Conservation (phyloP, 2,797 vertebrate species). For the Falco columbarius region DNA sequence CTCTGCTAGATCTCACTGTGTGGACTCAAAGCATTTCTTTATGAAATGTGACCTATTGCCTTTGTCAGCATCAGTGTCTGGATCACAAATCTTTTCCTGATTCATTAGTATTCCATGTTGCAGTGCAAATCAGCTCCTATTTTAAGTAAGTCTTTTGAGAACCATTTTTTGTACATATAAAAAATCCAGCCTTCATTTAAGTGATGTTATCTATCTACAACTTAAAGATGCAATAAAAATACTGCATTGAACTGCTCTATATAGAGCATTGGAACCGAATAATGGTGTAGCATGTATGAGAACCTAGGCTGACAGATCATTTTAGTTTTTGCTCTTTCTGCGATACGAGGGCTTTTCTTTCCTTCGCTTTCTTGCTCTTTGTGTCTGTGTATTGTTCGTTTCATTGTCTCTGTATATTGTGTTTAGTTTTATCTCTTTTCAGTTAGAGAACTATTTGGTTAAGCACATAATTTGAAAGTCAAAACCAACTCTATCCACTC, state of each 20-base stretch:
- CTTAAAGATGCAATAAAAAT: background rate
- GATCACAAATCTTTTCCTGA: background rate
- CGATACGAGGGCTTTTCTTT: background rate
- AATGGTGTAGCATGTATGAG: background rate
- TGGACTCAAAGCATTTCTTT: background rate
- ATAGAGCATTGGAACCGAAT: background rate
- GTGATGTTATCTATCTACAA: background rate
- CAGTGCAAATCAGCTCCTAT: background rate
- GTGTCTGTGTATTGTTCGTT: background rate
- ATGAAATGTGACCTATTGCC: background rate
- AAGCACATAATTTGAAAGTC: conserved; percentile 43
- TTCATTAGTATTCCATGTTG: background rate
- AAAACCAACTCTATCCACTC: conserved; percentile 27
- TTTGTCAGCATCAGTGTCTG: background rate
- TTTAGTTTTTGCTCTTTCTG: background rate
- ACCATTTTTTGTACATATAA: background rate
- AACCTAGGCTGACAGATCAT: background rate
- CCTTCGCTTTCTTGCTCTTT: background rate
- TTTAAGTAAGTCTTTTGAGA: background rate
- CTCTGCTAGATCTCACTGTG: background rate
- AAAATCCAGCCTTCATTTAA: background rate
- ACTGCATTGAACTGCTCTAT: background rate
- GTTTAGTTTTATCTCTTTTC: conserved; percentile 33
- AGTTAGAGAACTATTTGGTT: background rate
- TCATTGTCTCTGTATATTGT: background rate